These are phyloP conservation scores for Caranx ignobilis DNA, from an alignment of 2,113 vertebrate species.

Conservation along the genomic window DNA sequence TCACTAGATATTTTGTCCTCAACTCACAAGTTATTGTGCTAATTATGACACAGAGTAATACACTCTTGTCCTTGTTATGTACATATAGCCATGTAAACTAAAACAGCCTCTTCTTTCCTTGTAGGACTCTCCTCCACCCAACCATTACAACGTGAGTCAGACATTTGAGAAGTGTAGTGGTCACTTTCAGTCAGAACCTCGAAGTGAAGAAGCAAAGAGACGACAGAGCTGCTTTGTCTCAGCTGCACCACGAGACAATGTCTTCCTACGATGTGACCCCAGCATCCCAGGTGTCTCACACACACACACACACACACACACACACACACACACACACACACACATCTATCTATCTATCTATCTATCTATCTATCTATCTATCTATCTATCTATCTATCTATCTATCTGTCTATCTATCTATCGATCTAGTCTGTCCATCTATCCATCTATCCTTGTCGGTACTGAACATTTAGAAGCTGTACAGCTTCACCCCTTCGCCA, in stretches of 20 bases:
- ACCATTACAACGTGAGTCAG: conserved; percentile 80
- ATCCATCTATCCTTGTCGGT: not conserved
- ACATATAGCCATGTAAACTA: not conserved
- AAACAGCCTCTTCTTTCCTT: not conserved
- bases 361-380: no score
- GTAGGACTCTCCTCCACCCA: conserved; percentile 84
- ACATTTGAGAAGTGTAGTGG: no score
- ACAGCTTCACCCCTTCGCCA: conserved; percentile 28
- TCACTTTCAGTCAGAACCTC: no score
- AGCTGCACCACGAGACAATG: conserved; percentile 63
- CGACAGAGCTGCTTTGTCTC: conserved; percentile 86
- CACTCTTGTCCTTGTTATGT: no score
- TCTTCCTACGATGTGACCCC: conserved; percentile 47
- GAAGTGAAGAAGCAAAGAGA: conserved; percentile 74
- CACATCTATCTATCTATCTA: not conserved
- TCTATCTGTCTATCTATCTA: not conserved
- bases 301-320: not conserved
- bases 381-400: not conserved
- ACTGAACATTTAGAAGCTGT: conserved; percentile 28
- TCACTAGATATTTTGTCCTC: no score
- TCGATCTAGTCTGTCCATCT: not conserved
- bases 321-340: not conserved
- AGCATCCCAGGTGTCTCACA: conserved; percentile 67
- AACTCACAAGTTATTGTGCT: no score
- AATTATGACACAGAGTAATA: no score